Evolutionary conservation across 2,113 vertebrate species (phyloP).

Genomic region (Hiodon tergisus): DNA sequence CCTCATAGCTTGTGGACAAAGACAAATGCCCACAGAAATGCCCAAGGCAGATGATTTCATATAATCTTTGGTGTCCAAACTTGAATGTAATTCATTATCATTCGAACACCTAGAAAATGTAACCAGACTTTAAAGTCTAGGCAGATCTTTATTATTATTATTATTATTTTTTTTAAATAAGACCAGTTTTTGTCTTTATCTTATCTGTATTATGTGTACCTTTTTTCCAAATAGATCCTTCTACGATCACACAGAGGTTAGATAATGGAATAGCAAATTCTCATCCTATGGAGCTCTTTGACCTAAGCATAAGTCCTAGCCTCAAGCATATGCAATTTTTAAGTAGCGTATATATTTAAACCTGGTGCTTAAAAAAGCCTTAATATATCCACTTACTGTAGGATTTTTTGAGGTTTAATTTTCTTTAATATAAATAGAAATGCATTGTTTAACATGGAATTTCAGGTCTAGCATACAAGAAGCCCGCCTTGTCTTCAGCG

Average conservation of each 20-base stretch:
- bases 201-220: neutral
- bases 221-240: neutral
- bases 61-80: neutral
- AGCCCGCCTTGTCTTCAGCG: neutral
- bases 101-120: conserved; percentile 4
- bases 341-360: conserved; percentile 43
- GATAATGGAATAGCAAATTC: neutral
- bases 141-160: neutral
- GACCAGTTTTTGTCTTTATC: conserved; percentile 21
- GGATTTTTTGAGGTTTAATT: conserved; percentile 18
- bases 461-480: too few species aligned
- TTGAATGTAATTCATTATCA: conserved; percentile 12
- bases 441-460: neutral
- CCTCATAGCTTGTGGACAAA: conserved; percentile 44
- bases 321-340: conserved; percentile 57
- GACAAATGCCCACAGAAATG: conserved; percentile 30
- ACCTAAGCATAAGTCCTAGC: conserved; percentile 35
- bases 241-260: neutral
- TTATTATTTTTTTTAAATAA: conserved; percentile 19
- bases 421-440: conserved; percentile 9
- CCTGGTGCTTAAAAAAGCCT: conserved; percentile 48
- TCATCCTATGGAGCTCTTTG: neutral
- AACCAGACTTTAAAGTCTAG: conserved; percentile 11
- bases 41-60: conserved; percentile 22
- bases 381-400: conserved; percentile 49